Conservation (phyloP, 1,140 invertebrate species). For the Drosophila truncata region DNA sequence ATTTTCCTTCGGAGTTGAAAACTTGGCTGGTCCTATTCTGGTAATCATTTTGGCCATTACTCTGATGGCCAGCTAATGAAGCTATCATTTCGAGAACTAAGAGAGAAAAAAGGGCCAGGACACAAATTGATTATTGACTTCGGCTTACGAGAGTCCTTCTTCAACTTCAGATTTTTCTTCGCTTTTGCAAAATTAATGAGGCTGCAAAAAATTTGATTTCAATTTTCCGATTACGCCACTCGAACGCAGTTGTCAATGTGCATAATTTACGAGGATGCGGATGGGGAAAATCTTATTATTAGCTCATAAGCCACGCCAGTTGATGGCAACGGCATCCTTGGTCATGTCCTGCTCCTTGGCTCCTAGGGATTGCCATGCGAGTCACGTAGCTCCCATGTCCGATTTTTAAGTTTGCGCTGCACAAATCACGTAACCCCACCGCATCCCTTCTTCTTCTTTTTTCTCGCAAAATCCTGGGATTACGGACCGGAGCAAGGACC, state of each 20-base stretch:
- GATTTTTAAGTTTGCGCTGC: conserved; percentile 80
- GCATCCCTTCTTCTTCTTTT: neutral
- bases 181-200: conserved; percentile 67
- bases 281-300: conserved; percentile 66
- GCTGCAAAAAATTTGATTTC: conserved; percentile 78
- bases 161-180: conserved; percentile 4
- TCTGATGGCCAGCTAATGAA: conserved; percentile 69
- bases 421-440: conserved; percentile 74
- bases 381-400: conserved; percentile 75
- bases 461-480: neutral
- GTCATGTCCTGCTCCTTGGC: conserved; percentile 5
- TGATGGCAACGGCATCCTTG: conserved; percentile 32
- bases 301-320: conserved; percentile 60
- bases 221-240: conserved; percentile 69
- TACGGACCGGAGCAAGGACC: conserved; percentile 32
- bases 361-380: conserved; percentile 38
- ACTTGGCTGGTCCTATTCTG: conserved; percentile 26
- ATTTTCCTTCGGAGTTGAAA: conserved; percentile 22
- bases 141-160: conserved; percentile 6
- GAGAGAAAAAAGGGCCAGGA: conserved; percentile 4
- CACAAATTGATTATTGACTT: conserved; percentile 47
- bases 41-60: conserved; percentile 60
- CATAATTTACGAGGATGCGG: conserved; percentile 62
- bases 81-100: conserved; percentile 62
- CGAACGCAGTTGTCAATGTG: conserved; percentile 62